Evolutionary conservation across 64 coral and sea anemone species (phyloP), one percentile per base, ranked within the genome.

Genomic region (Acropora yongei): DNA sequence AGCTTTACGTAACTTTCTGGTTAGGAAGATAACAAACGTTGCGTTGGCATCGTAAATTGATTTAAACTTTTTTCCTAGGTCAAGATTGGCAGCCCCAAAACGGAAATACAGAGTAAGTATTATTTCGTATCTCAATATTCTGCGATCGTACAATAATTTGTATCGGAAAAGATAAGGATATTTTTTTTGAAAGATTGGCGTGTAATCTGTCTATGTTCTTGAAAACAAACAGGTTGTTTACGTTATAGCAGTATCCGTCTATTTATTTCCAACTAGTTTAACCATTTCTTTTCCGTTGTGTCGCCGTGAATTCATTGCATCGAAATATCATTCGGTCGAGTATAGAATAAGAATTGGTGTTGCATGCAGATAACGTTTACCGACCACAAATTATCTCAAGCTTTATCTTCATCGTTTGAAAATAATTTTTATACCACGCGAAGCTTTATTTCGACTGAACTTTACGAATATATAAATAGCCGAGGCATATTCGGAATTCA

Each of bases 1-100:
- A 18, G 42, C 69, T 85, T 85, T 85, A 85, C 82, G 44, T 85
- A 85, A 85, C 82, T 85, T 71, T 85, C 18, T 13, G 42, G 18
- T 13, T 16, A 39, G 65, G 11, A 18, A 6, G 72, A 50, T 30
- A 57, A 65, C 46, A 85, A 72, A 85, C 61, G 44, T 72, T 71
- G 45, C 44, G 18, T 78, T 69, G 65, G 12, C 16, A 12, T 16
- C 8, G 49, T 85, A 30, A 85, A 85, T 85, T 5, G 50, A 42
- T 85, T 68, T 71, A 83, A 65, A 5, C 44, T 85, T 14, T 20
- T 71, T 72, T 49, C 30, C 13, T 63, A 85, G 82, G 41, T 17
- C 44, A 85, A 6, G 61, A 68, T 47, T 85, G 61, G 82, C 82
- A 68, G 18, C 61, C 44, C 17, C 0, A 50, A 8, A 65, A 49